Evolutionary conservation across 2,113 vertebrate species (phyloP), one percentile per base, ranked within the genome.

Genomic region (Siniperca chuatsi): DNA sequence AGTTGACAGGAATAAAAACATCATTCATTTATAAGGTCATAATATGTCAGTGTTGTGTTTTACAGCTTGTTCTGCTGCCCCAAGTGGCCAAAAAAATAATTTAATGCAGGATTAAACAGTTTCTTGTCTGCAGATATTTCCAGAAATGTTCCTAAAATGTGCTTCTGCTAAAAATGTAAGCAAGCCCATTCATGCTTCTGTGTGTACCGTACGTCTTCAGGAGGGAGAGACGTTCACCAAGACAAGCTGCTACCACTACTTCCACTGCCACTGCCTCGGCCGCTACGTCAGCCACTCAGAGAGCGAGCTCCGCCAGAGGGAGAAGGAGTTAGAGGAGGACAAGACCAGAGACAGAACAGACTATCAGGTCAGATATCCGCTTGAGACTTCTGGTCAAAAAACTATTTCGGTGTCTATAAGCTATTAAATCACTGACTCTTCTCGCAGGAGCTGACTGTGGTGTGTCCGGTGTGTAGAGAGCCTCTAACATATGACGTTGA

Each of bases 191-290:
- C 2, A 4, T 72, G 60, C 33, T 29, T 78, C 6, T n/a, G 35
- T 54, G 3, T 50, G 15, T 33, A 0, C 35, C 52, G 10, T 33
- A 1, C 50, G n/a, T 77, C 9, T 29, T 46, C 90, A 99, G 98
- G 98, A 98, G 58, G 96, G 95, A 8, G 98, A 99, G 86, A 95
- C 94, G 3, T 98, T 99, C 90, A 98, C 97, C 13, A 99, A 98
- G 93, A 99, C 98, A 0, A 93, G 94, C 75, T 99, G 98, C 93
- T 99, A 99, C 89, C 98, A 99, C 93, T 97, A 99, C 83, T 99
- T 99, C 91, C 98, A 99, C 88, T 99, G 98, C 4, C 97, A 98
- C 94, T 99, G 98, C 89, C 95, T 99, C 75, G 98, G 97, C 3
- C 96, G 97, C 69, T 99, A 99, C 1, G 95, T 95, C 86, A 93